These are phyloP conservation scores for Bradynema listronoti DNA, from an alignment of 1,140 invertebrate species.

Conservation along the genomic window DNA sequence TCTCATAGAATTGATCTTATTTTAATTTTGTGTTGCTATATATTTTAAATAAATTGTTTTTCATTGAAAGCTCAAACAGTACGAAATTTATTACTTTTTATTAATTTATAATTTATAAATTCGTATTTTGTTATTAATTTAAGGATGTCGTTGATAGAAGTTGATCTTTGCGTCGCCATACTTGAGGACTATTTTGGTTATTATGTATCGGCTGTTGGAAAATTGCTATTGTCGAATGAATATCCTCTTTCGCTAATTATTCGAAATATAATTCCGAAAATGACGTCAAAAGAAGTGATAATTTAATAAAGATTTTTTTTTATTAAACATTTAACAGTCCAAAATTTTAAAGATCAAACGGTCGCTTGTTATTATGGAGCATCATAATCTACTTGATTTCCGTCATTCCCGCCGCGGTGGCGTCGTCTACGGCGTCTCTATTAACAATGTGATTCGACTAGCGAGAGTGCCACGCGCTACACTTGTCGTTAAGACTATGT, in stretches of 20 bases:
- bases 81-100: too few species aligned
- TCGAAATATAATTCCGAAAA: conserved; percentile 8
- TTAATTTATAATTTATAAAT: not conserved
- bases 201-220: conserved; percentile 25
- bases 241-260: conserved; percentile 16
- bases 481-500: conserved; percentile 31
- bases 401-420: conserved; percentile 23
- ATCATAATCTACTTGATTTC: conserved; percentile 35
- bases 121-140: not conserved
- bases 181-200: conserved; percentile 41
- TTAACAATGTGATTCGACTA: conserved; percentile 22
- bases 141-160: not conserved
- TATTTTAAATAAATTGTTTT: too few species aligned
- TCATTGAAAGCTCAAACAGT: too few species aligned
- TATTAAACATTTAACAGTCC: too few species aligned
- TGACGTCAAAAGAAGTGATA: conserved; percentile 11
- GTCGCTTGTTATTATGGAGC: conserved; percentile 33
- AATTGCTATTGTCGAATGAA: conserved; percentile 15
- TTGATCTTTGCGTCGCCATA: conserved; percentile 30
- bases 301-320: not conserved
- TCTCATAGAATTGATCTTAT: too few species aligned
- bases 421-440: conserved; percentile 25
- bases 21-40: too few species aligned
- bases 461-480: conserved; percentile 27
- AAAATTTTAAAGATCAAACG: conserved; percentile 24